A percentile compares a stretch with the other conserved stretches of the same genome.
Conservation (phyloP, 1,140 invertebrate species). For the Pseudomyrmex pallidus region DNA sequence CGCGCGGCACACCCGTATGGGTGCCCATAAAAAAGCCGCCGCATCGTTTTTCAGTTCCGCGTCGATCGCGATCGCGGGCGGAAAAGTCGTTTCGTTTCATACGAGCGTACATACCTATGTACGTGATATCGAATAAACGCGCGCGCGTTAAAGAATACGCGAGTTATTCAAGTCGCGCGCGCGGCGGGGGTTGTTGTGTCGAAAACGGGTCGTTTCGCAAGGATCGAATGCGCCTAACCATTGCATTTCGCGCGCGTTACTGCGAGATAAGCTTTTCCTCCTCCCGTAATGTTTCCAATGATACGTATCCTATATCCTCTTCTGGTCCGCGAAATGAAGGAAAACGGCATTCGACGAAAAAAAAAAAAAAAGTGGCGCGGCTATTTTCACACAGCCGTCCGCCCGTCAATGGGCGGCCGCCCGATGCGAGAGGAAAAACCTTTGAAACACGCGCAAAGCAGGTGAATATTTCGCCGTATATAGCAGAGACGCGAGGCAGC, state of each 20-base stretch:
- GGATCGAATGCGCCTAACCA: conserved; percentile 16
- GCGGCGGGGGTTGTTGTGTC: neutral
- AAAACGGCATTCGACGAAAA: neutral
- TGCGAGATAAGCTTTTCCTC: conserved; percentile 31
- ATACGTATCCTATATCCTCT: no score
- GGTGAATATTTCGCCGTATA: neutral
- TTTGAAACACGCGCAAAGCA: neutral
- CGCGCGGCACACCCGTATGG: neutral
- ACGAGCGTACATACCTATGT: no score
- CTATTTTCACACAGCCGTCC: neutral
- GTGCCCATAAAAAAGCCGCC: neutral
- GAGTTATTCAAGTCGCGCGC: conserved; percentile 50
- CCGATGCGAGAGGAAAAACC: neutral
- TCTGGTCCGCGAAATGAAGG: neutral
- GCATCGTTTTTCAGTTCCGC: conserved; percentile 6
- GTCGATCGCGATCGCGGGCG: neutral
- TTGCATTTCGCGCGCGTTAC: neutral
- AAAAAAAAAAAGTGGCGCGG: neutral
- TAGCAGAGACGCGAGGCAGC: neutral
- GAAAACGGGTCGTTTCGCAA: conserved; percentile 13
- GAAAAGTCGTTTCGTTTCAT: conserved; percentile 15
- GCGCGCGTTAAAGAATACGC: conserved; percentile 49
- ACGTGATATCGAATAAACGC: conserved; percentile 53
- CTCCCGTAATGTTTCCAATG: conserved; percentile 19
- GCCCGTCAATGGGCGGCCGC: neutral